These are phyloP conservation scores for Machaerirhynchus nigripectus DNA, from an alignment of 2,113 vertebrate genomes.

Conservation along the genomic window DNA sequence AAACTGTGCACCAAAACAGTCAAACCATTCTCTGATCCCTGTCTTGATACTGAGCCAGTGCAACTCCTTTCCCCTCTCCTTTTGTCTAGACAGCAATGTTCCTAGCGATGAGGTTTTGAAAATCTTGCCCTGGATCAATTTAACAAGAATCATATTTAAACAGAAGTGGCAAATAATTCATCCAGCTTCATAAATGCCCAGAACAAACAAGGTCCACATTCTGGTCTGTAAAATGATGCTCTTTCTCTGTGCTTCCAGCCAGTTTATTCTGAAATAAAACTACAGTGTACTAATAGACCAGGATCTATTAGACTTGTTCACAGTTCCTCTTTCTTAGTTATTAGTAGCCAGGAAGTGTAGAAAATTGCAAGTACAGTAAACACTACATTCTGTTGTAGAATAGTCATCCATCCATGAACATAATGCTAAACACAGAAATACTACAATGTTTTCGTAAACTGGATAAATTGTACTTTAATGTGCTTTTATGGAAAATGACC, in stretches of 20 bases:
- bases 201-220: neutral
- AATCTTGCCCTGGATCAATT: neutral
- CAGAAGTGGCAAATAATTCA: neutral
- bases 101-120: neutral
- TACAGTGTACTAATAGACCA: neutral
- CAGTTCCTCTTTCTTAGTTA: slow-evolving; percentile 6
- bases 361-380: slow-evolving; percentile 23
- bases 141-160: neutral
- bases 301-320: neutral
- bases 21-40: neutral
- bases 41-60: neutral
- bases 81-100: neutral
- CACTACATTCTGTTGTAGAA: neutral
- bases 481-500: slow-evolving; percentile 4
- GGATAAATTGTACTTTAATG: slow-evolving; percentile 2
- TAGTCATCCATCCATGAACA: neutral
- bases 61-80: neutral
- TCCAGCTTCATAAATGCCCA: neutral
- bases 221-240: neutral
- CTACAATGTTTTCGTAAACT: neutral
- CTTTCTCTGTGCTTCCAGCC: neutral
- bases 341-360: neutral
- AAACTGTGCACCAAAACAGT: neutral
- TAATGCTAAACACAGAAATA: slow-evolving; percentile 4
- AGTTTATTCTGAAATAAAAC: slow-evolving; percentile 4